Conservation (phyloP, 2,888 invertebrate species). For the Psococerastis gibbosa region DNA sequence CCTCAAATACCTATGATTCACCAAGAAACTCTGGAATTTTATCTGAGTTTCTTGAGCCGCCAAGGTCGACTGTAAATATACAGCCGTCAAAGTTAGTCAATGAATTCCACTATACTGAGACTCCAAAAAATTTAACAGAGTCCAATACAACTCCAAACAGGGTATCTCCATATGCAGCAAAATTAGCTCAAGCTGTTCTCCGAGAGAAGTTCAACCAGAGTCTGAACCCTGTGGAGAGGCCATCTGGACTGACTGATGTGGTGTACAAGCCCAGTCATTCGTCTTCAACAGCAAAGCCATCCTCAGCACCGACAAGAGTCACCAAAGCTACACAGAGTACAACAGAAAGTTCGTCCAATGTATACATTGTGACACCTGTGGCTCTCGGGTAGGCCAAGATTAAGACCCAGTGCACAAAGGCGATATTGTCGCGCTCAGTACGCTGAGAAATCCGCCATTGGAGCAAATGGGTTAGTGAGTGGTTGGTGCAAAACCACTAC, state of each 20-base stretch:
- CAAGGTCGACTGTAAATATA: not conserved
- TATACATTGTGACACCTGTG: not conserved
- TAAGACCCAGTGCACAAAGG: no score
- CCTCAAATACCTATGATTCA: no score
- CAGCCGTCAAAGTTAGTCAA: no score
- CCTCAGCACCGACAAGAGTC: not conserved
- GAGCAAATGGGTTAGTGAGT: no score
- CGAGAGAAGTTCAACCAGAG: conserved; percentile 1
- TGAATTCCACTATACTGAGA: not conserved
- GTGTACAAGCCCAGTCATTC: not conserved
- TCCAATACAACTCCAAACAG: not conserved
- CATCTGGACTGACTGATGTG: not conserved
- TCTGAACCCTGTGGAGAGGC: not conserved
- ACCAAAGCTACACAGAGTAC: not conserved
- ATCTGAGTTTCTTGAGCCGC: not conserved
- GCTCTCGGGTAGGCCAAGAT: not conserved
- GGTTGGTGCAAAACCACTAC: no score
- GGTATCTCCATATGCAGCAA: conserved; percentile 6
- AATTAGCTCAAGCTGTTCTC: conserved; percentile 5
- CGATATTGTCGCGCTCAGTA: no score
- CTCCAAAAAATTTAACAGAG: not conserved
- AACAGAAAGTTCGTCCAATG: not conserved
- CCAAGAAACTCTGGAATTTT: no score
- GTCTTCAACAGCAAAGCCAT: not conserved
- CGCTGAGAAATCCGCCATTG: no score